phyloP scores from a whole-genome alignment of 2,797 vertebrate species.

The Chelonia mydas region DNA sequence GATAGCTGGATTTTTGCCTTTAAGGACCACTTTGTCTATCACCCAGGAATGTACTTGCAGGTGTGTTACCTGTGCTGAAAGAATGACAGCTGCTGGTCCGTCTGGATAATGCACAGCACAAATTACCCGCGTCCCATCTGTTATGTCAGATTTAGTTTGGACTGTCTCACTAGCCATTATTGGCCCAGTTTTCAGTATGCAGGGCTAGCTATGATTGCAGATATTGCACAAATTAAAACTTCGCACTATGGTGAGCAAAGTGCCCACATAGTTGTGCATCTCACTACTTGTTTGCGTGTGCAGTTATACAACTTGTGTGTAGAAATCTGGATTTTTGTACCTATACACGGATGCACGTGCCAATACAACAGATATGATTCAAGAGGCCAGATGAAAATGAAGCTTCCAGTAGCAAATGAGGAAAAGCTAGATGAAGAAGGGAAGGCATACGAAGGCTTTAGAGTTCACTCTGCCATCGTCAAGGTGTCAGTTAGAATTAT shows the following conservation, averaged over 20 bases:
- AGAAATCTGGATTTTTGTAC: neutral
- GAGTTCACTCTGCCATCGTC: constrained; percentile 66
- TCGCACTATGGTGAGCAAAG: neutral
- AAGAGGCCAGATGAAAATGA: neutral
- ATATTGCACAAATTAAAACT: neutral
- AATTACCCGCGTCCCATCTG: too few species aligned
- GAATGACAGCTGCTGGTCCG: neutral
- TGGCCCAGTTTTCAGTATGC: neutral
- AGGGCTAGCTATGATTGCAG: neutral
- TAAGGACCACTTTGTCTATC: accelerated
- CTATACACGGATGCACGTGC: accelerated
- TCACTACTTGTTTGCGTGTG: neutral
- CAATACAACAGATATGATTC: neutral
- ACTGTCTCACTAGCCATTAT: neutral
- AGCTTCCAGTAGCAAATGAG: neutral
- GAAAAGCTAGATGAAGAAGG: constrained; percentile 39
- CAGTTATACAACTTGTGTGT: neutral
- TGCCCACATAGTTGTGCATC: neutral
- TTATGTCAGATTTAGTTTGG: neutral
- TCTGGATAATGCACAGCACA: neutral
- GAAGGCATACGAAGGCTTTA: constrained; percentile 61
- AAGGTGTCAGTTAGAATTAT: constrained; percentile 73
- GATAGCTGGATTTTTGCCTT: neutral
- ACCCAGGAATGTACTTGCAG: neutral
- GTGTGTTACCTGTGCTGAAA: neutral